Percentiles rank a stretch among this genome's conserved stretches.
Conservation (phyloP, 2,888 invertebrate genomes). For the Cordilura impudica region DNA sequence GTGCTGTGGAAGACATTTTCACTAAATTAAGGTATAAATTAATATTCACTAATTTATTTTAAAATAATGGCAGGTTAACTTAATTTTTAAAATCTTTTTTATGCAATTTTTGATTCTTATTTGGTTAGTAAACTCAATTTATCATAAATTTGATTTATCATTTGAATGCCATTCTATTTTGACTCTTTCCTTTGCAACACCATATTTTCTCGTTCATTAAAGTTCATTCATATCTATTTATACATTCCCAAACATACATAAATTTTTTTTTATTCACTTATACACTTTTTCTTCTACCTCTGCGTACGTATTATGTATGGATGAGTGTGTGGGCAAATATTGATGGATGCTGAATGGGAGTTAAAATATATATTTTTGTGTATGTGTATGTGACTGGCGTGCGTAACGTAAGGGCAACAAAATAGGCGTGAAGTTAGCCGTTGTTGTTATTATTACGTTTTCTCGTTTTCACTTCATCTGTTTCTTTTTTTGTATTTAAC, state of each 20-base stretch:
- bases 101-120: not conserved
- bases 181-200: slow-evolving; percentile 1
- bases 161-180: not conserved
- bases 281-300: slow-evolving; percentile 20
- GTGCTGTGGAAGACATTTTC: slow-evolving; percentile 53
- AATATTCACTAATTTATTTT: not conserved
- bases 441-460: slow-evolving; percentile 65
- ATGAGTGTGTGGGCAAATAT: not conserved
- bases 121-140: not conserved
- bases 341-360: slow-evolving; percentile 11
- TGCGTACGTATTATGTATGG: slow-evolving; percentile 26
- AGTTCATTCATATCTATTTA: slow-evolving; percentile 18
- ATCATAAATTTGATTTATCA: not conserved
- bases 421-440: slow-evolving; percentile 54
- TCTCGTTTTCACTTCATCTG: slow-evolving; percentile 35
- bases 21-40: not conserved
- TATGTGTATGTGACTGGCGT: slow-evolving; percentile 13
- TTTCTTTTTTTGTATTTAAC: not conserved
- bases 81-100: not conserved
- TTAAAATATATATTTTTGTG: not conserved
- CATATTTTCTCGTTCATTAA: not conserved
- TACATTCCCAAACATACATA: not conserved
- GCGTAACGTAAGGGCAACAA: slow-evolving; percentile 14
- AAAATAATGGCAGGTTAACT: slow-evolving; percentile 3
- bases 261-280: slow-evolving; percentile 9